phyloP scores from a whole-genome alignment of 2,888 invertebrate species.

The Argyresthia goedartella region DNA sequence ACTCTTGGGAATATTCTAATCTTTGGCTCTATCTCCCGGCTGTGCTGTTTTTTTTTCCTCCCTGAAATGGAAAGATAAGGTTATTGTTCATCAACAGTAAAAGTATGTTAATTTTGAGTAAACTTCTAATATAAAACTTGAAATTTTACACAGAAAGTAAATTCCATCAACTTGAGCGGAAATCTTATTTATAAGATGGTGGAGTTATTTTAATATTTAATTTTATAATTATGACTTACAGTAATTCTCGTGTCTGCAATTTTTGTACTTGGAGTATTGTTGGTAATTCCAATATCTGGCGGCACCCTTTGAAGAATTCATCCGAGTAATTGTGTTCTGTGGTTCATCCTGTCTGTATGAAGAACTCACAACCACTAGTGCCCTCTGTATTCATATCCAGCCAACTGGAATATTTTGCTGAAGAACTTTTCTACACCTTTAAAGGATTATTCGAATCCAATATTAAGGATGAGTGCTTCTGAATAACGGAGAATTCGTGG shows the following conservation, averaged over 20 bases:
- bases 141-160: not conserved
- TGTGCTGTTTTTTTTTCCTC: not conserved
- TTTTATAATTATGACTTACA: too few species aligned
- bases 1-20: not conserved
- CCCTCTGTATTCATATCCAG: not conserved
- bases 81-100: not conserved
- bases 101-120: not conserved
- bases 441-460: not conserved
- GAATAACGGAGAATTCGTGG: not conserved
- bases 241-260: too few species aligned
- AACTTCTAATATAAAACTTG: not conserved
- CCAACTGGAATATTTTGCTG: not conserved
- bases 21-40: not conserved
- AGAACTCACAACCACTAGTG: too few species aligned
- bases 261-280: too few species aligned
- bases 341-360: too few species aligned
- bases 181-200: too few species aligned
- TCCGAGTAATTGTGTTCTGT: too few species aligned
- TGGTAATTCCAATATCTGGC: too few species aligned
- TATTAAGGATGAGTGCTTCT: not conserved
- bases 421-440: not conserved
- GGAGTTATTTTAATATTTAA: too few species aligned
- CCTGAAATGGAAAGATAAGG: not conserved
- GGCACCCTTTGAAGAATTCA: too few species aligned
- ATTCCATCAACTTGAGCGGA: too few species aligned